Base-by-base conservation (phyloP, 2,888 invertebrate genomes). In the Altica lythri region DNA sequence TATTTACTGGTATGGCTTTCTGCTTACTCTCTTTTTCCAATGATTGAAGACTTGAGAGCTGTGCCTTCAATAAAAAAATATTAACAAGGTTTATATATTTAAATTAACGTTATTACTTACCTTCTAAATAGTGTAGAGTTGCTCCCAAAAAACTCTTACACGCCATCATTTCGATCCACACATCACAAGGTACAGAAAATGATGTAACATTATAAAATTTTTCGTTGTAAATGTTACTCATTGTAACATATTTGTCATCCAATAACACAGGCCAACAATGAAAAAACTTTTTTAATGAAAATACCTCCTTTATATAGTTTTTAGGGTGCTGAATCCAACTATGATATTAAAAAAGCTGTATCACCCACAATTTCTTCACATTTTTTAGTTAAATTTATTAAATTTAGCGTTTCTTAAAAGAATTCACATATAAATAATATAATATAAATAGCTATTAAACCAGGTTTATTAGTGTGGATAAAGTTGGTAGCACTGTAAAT, bases 111-210 rank as follows among this genome's bases (percentile, higher is more conserved):
- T 32, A 10, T n/a, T 5, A 32, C 32, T 32, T 32, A 32, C 32
- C n/a, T 5, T 32, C 32, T 4, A 32, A n/a, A 32, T 32, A 32
- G 32, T 32, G 32, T 4, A 32, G 32, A n/a, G 32, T 32, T 32
- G n/a, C 32, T 32, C 32, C 32, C 32, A 32, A 32, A 32, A 32
- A 32, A n/a, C 32, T 32, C 32, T 12, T 32, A n/a, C 32, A 32
- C n/a, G 32, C n/a, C 32, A 32, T 32, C 32, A 32, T 32, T 32
- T 32, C 32, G 32, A 4, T 32, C 32, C 32, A 32, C 5, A 32
- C 32, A 32, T 32, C 32, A 12, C 32, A 25, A 6, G 25, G 5
- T 25, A 25, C 25, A 25, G 8, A 25, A 25, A 25, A 25, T 25
- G 25, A 25, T 25, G 25, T 25, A 25, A 25, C 25, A 25, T 25